Conservation (phyloP, 2,888 invertebrate species). For the Dryobotodes eremita region DNA sequence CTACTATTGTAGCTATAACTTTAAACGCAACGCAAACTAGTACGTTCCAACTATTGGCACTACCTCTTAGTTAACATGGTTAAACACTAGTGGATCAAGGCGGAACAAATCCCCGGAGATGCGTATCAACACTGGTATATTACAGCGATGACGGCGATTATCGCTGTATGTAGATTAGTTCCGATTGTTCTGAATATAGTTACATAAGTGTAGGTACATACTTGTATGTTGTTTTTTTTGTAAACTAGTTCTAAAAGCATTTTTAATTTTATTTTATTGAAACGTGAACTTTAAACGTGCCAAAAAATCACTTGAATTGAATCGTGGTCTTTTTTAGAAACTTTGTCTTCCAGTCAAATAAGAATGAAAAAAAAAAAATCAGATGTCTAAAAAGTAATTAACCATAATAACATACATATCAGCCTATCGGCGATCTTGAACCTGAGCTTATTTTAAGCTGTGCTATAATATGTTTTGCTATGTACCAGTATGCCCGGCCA, state of each 20-base stretch:
- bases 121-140: slow-evolving; percentile 69
- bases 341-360: background rate
- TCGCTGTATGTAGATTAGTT: slow-evolving; percentile 81
- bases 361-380: too few relatives aligned
- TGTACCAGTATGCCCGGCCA: too few relatives aligned
- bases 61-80: slow-evolving; percentile 35
- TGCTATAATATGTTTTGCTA: background rate
- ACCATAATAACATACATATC: too few relatives aligned
- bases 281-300: too few relatives aligned
- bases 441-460: background rate
- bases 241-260: too few relatives aligned
- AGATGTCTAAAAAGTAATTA: too few relatives aligned
- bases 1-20: slow-evolving; percentile 6
- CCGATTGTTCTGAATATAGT: slow-evolving; percentile 63
- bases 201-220: background rate
- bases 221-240: background rate
- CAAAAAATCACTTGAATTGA: too few relatives aligned
- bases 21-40: background rate
- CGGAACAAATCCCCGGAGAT: slow-evolving; percentile 75
- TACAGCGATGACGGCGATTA: slow-evolving; percentile 73
- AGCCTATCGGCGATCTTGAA: background rate
- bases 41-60: background rate
- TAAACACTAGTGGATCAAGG: slow-evolving; percentile 64
- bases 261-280: too few relatives aligned
- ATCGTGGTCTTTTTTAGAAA: too few relatives aligned